A percentile compares a stretch with the other conserved stretches of the same genome.
These are phyloP conservation scores for Muscina levida DNA, from an alignment of 2,888 invertebrate species.

Conservation along the genomic window DNA sequence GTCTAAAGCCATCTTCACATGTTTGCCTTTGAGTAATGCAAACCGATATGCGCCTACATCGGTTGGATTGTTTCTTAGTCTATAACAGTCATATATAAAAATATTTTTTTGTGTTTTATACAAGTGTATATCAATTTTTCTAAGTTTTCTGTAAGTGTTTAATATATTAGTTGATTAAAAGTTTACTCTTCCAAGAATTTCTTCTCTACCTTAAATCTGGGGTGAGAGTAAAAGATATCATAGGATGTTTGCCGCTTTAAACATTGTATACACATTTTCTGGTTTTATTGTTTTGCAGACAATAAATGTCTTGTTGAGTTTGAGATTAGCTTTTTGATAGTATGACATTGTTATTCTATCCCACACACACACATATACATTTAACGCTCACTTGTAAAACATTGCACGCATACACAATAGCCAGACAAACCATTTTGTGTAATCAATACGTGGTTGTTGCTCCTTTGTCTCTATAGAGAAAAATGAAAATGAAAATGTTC, in stretches of 20 bases:
- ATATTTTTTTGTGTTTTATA: too few species aligned
- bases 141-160: too few species aligned
- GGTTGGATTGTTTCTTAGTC: too few species aligned
- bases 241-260: constrained; percentile 12
- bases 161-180: too few species aligned
- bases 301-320: constrained; percentile 56
- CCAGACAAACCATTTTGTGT: constrained; percentile 13
- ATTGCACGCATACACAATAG: constrained; percentile 9
- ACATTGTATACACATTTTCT: constrained; percentile 23
- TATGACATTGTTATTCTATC: constrained; percentile 39
- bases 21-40: too few species aligned
- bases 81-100: too few species aligned
- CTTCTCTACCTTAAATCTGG: too few species aligned
- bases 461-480: neutral
- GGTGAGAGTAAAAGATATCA: too few species aligned
- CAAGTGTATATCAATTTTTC: too few species aligned
- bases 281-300: constrained; percentile 52
- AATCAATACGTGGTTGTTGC: constrained; percentile 1
- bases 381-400: neutral
- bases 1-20: too few species aligned
- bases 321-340: constrained; percentile 59
- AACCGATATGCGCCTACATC: too few species aligned
- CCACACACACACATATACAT: constrained; percentile 7
- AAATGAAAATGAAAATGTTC: constrained; percentile 23
- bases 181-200: too few species aligned